Evolutionary conservation across 1,140 invertebrate species (phyloP), one percentile per base, ranked within the genome.

Genomic region (Caerostris extrusa): DNA sequence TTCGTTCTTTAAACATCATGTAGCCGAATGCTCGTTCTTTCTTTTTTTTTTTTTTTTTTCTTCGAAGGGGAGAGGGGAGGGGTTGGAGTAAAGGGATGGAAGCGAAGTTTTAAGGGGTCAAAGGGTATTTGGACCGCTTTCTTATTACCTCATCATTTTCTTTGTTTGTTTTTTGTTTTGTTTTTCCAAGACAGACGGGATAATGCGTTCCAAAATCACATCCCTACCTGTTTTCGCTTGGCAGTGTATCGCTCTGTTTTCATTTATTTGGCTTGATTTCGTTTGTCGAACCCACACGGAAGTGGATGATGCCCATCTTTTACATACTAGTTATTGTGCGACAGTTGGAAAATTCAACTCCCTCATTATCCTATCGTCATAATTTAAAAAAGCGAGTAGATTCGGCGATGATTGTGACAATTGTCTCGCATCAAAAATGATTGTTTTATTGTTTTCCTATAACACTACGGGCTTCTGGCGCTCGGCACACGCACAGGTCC

Each of bases 91-190:
- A n/a, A 77, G 34, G 34, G 34, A 34, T 34, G 34, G 34, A 34
- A 34, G 34, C 2, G 17, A 8, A n/a, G 57, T 82, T 83, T 69
- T 69, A 57, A 34, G 81, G 19, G 91, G 91, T 93, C 91, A 87
- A 93, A 87, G 83, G 90, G 83, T 90, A 57, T n/a, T 34, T 58
- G 57, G 17, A 34, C 53, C 71, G 69, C 77, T 67, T 17, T 50
- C 93, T 90, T 61, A 94, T 91, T 94, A 83, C 87, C 87, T 83
- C 87, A 91, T 91, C 93, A 81, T 94, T 34, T 77, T 77, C 83
- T 77, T 91, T 34, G 88, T 94, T 34, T 77, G 90, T 91, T 77
- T 91, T 34, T 34, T 34, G 2, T 34, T 83, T 34, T 83, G 71
- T 14, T 19, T 91, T 91, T 19, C 10, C 19, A 8, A 60, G 34